A percentile compares a stretch with the other conserved stretches of the same genome.
Conservation (phyloP, 2,888 invertebrate species). For the Litoditis marina region DNA sequence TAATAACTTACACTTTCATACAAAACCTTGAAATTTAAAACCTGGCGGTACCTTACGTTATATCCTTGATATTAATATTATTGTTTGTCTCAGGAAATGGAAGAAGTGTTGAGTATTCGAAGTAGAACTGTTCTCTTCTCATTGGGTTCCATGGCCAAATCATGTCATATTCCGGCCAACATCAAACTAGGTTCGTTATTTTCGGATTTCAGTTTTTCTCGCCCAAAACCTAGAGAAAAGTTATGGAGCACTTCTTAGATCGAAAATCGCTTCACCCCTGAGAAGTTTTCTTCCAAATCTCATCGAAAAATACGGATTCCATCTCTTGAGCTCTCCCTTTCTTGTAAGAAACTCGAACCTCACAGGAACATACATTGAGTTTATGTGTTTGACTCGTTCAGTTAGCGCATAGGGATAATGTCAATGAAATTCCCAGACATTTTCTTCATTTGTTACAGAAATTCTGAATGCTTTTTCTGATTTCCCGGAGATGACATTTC, state of each 20-base stretch:
- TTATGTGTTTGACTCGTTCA: no score
- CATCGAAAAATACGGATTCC: no score
- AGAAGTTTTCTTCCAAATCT: no score
- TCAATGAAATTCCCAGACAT: not conserved
- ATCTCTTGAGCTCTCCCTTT: no score
- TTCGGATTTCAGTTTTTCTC: not conserved
- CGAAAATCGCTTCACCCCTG: no score
- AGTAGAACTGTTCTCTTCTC: slow-evolving; percentile 7
- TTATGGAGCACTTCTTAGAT: no score
- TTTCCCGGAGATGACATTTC: slow-evolving; percentile 4
- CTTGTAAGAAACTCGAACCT: no score
- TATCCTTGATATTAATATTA: not conserved
- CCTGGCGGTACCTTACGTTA: not conserved
- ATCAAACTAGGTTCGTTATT: slow-evolving; percentile 4
- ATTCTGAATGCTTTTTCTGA: slow-evolving; percentile 3
- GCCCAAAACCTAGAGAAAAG: no score
- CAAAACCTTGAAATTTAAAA: not conserved
- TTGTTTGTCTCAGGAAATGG: not conserved
- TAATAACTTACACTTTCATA: not conserved
- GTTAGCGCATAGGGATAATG: no score
- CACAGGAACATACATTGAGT: no score
- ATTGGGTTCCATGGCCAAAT: slow-evolving; percentile 1
- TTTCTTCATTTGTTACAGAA: not conserved
- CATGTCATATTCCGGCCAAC: not conserved
- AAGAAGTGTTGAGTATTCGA: not conserved